Percentiles rank a stretch among this genome's conserved stretches.
Evolutionary conservation across 1,140 invertebrate genomes (phyloP).

Genomic region (Lordiphosa collinella): DNA sequence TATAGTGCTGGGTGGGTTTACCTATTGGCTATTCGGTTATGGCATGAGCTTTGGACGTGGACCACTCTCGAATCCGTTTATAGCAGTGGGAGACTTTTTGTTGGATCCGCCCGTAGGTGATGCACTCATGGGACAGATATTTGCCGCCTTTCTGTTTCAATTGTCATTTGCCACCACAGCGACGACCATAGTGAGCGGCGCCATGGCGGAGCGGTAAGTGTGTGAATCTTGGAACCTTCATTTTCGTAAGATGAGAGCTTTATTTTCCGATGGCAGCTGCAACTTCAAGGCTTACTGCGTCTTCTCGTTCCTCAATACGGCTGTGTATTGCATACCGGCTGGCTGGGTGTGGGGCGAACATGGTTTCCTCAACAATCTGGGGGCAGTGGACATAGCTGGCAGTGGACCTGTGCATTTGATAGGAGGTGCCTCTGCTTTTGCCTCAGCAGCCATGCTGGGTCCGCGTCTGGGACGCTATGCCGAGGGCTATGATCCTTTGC

Average conservation of each 20-base stretch:
- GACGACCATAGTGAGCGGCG: conserved; percentile 93
- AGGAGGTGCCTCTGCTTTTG: conserved; percentile 86
- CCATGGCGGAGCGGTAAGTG: conserved; percentile 93
- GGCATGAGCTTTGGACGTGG: conserved; percentile 92
- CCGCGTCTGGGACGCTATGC: conserved; percentile 93
- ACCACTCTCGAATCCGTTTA: conserved; percentile 85
- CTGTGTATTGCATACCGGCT: conserved; percentile 92
- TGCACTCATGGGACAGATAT: conserved; percentile 87
- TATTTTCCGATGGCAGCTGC: conserved; percentile 36
- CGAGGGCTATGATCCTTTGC: conserved; percentile 86
- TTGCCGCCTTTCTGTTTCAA: conserved; percentile 92
- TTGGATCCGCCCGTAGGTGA: conserved; percentile 85
- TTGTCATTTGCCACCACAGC: conserved; percentile 94
- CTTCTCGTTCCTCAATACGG: conserved; percentile 93
- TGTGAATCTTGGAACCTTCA: too few species aligned
- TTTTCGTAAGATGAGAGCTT: too few species aligned
- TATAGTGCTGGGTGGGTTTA: conserved; percentile 91
- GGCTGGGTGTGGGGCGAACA: conserved; percentile 90
- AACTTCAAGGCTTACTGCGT: conserved; percentile 95
- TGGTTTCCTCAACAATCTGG: conserved; percentile 90
- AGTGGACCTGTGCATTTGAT: conserved; percentile 96
- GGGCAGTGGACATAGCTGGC: conserved; percentile 93
- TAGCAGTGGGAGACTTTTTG: conserved; percentile 87
- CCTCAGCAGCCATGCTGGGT: conserved; percentile 93
- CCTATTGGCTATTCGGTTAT: conserved; percentile 97